Conservation (phyloP, 2,113 vertebrate genomes). For the Chlorocebus sabaeus region DNA sequence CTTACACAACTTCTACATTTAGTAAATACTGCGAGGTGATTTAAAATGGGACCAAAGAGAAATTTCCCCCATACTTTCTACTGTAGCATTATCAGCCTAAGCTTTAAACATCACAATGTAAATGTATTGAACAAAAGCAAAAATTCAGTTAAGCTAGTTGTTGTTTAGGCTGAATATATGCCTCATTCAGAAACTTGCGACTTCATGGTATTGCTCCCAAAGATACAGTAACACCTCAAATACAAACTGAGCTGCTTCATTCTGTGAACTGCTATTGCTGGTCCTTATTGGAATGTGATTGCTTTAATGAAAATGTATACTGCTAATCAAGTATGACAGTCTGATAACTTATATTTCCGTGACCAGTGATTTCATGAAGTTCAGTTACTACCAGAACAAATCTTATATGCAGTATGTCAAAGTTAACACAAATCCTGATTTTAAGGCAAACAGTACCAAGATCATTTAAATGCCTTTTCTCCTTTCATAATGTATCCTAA, state of each 20-base stretch:
- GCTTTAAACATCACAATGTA: neutral
- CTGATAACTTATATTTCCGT: neutral
- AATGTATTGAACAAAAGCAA: neutral
- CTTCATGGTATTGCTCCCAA: neutral
- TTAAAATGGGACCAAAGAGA: conserved; percentile 1
- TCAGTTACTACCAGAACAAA: neutral
- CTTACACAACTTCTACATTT: neutral
- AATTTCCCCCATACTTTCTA: neutral
- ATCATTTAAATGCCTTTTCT: conserved; percentile 14
- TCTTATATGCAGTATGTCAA: neutral
- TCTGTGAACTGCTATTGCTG: neutral
- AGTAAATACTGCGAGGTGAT: neutral
- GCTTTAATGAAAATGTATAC: neutral
- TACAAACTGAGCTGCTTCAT: neutral
- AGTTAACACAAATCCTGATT: conserved; percentile 1
- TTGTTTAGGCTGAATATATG: neutral
- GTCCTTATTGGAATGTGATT: neutral
- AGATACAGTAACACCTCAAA: neutral
- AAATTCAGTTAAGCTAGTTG: neutral
- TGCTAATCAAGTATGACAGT: neutral
- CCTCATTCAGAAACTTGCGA: neutral
- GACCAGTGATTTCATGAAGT: conserved; percentile 9
- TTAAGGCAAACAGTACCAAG: neutral
- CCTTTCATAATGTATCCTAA: neutral
- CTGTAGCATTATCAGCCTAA: neutral